These are phyloP conservation scores for Erannis defoliaria DNA, from an alignment of 2,888 invertebrate genomes.

Conservation along the genomic window DNA sequence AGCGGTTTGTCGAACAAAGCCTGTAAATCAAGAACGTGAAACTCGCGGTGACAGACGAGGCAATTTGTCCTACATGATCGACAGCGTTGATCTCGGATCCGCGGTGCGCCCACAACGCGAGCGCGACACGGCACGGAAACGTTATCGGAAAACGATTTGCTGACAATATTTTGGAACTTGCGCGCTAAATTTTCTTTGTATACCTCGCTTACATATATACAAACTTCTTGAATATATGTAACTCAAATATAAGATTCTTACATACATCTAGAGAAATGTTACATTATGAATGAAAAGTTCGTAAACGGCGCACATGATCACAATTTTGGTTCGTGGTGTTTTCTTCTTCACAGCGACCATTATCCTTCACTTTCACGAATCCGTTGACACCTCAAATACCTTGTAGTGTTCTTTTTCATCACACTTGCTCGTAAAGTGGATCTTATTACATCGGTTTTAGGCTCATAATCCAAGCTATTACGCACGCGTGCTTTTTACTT, in stretches of 20 bases:
- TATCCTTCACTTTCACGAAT: no score
- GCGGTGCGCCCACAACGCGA: constrained; percentile 34
- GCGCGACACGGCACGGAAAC: constrained; percentile 39
- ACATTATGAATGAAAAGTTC: no score
- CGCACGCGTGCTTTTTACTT: no score
- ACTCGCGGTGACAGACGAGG: constrained; percentile 58
- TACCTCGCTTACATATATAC: constrained; percentile 39
- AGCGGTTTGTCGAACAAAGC: neutral
- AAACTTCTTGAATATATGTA: neutral
- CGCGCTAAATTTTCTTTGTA: constrained; percentile 37
- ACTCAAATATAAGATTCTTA: neutral
- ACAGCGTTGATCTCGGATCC: constrained; percentile 50
- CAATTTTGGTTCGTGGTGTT: no score
- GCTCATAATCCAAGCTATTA: no score
- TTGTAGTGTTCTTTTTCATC: no score
- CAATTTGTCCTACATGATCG: constrained; percentile 58
- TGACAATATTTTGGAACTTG: constrained; percentile 44
- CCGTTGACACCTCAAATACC: no score
- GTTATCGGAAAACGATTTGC: constrained; percentile 57
- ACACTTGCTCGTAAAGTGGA: no score
- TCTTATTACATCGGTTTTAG: no score
- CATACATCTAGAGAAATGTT: no score
- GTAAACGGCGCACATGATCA: no score
- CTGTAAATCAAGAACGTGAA: constrained; percentile 38
- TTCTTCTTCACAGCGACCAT: no score